Evolutionary conservation across 2,113 vertebrate genomes (phyloP).

Genomic region (Datnioides undecimradiatus): DNA sequence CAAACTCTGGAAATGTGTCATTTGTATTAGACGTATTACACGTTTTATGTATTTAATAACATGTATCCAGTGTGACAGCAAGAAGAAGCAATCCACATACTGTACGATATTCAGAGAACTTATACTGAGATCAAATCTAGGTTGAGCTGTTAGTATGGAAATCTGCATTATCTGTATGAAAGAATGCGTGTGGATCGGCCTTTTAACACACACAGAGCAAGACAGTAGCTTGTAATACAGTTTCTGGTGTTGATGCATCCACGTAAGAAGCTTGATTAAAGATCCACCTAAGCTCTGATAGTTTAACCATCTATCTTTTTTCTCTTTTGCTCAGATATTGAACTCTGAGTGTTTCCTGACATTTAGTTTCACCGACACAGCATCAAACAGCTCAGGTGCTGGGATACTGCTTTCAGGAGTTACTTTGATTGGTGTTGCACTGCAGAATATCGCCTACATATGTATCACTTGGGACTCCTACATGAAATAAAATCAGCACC

Average conservation of each 20-base stretch:
- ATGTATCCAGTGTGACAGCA: too few relatives aligned
- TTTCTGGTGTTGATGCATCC: neutral
- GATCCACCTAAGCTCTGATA: neutral
- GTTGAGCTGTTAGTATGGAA: neutral
- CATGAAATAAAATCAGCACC: slow-evolving; percentile 33
- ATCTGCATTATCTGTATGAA: neutral
- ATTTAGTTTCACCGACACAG: neutral
- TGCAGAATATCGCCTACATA: slow-evolving; percentile 13
- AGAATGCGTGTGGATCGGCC: too few relatives aligned
- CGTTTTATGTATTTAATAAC: too few relatives aligned
- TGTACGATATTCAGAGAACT: neutral
- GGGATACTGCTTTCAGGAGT: neutral
- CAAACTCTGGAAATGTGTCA: too few relatives aligned
- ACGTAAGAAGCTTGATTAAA: neutral
- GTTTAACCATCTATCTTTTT: neutral
- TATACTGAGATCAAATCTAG: neutral
- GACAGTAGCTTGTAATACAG: neutral
- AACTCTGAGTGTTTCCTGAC: neutral
- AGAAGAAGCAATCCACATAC: too few relatives aligned
- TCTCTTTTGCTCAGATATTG: too few relatives aligned
- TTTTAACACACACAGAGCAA: too few relatives aligned
- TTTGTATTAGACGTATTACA: too few relatives aligned
- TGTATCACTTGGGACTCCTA: slow-evolving; percentile 38
- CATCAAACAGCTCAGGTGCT: neutral
- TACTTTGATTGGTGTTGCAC: slow-evolving; percentile 2